A percentile compares a stretch with the other conserved stretches of the same genome.
These are phyloP conservation scores for Cynodonichthys magdalenae DNA, from an alignment of 2,797 vertebrate genomes.

Conservation along the genomic window DNA sequence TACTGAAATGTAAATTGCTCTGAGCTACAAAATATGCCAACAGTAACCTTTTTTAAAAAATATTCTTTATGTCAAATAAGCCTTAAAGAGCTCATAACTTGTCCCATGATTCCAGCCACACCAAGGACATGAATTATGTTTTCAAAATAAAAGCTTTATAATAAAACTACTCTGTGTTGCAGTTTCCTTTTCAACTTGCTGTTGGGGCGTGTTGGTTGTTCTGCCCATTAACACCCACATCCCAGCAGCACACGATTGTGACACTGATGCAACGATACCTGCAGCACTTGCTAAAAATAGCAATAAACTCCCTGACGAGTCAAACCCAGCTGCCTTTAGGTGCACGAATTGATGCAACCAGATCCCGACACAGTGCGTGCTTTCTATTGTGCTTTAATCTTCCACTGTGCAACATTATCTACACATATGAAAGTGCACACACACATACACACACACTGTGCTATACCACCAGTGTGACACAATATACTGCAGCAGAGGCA, in stretches of 20 bases:
- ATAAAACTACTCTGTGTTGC: slow-evolving; percentile 20
- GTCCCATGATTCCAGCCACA: slow-evolving; percentile 23
- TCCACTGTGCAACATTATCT: slow-evolving; percentile 67
- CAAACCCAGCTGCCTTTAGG: slow-evolving; percentile 46
- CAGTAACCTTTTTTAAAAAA: slow-evolving; percentile 2
- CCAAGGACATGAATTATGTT: slow-evolving; percentile 43
- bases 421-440: slow-evolving; percentile 35
- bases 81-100: slow-evolving; percentile 51
- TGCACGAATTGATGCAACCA: slow-evolving; percentile 64
- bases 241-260: neutral
- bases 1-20: slow-evolving; percentile 3
- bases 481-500: slow-evolving; percentile 27
- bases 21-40: neutral
- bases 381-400: slow-evolving; percentile 51
- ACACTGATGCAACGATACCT: slow-evolving; percentile 13
- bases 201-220: too few species aligned
- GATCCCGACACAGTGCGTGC: slow-evolving; percentile 58
- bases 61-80: slow-evolving; percentile 12
- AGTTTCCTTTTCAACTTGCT: neutral
- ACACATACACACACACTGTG: slow-evolving; percentile 17
- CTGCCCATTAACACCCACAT: neutral
- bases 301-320: slow-evolving; percentile 40
- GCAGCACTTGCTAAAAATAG: slow-evolving; percentile 61
- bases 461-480: slow-evolving; percentile 27
- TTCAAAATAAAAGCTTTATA: slow-evolving; percentile 68